Conservation (phyloP, 1,140 invertebrate species). For the Nasonia giraulti region DNA sequence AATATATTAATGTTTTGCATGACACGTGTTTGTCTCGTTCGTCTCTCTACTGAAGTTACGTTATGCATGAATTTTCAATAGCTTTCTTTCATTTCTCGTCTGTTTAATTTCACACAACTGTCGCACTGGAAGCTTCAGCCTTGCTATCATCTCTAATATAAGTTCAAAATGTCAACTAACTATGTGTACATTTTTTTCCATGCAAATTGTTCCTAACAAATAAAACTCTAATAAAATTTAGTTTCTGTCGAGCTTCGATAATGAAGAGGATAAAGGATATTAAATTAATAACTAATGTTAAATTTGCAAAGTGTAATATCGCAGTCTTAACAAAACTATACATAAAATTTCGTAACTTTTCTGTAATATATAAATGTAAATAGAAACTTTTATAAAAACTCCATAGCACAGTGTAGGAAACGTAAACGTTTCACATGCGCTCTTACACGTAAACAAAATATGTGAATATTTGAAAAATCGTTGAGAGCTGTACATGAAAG, state of each 20-base stretch:
- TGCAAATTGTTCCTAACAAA: constrained; percentile 10
- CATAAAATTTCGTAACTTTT: constrained; percentile 14
- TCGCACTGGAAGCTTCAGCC: constrained; percentile 53
- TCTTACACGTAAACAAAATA: background rate
- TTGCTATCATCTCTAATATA: constrained; percentile 40
- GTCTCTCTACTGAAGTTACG: background rate
- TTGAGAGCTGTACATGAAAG: constrained; percentile 3
- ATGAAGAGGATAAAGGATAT: constrained; percentile 23
- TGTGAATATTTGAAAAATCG: background rate
- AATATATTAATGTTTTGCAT: constrained; percentile 24
- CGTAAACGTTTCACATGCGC: background rate
- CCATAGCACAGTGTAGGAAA: constrained; percentile 1
- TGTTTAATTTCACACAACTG: constrained; percentile 19
- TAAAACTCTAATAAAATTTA: constrained; percentile 31
- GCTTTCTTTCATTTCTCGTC: constrained; percentile 13
- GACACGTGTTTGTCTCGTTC: background rate
- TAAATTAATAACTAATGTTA: constrained; percentile 34
- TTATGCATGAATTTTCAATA: background rate
- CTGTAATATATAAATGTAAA: constrained; percentile 17
- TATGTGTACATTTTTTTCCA: constrained; percentile 24
- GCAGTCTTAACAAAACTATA: constrained; percentile 28
- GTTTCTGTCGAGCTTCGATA: constrained; percentile 49
- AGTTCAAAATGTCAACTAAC: constrained; percentile 23
- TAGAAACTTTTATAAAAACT: constrained; percentile 8
- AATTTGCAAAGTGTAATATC: constrained; percentile 6